These are phyloP conservation scores for Neuroterus valhalla DNA, from an alignment of 1,140 invertebrate genomes.

Conservation along the genomic window DNA sequence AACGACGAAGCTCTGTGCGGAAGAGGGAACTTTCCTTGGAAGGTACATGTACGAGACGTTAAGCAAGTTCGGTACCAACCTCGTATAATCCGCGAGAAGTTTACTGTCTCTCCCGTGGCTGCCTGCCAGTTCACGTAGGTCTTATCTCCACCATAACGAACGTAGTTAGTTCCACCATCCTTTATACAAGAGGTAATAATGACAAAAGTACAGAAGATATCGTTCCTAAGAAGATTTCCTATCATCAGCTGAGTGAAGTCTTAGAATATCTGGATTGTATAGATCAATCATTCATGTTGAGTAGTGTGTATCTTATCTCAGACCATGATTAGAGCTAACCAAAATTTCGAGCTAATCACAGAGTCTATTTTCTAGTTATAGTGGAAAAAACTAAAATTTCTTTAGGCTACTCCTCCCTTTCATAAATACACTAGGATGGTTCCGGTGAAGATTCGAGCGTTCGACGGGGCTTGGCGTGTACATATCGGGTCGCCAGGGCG, in stretches of 20 bases:
- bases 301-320: too few relatives aligned
- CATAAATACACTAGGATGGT: slow-evolving; percentile 22
- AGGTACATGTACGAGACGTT: slow-evolving; percentile 30
- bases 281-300: too few relatives aligned
- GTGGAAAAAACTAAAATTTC: neutral
- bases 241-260: neutral
- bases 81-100: slow-evolving; percentile 60
- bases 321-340: too few relatives aligned
- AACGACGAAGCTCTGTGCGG: slow-evolving; percentile 35
- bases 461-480: slow-evolving; percentile 31
- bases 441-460: slow-evolving; percentile 18
- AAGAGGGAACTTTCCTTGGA: slow-evolving; percentile 47
- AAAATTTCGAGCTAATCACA: too few relatives aligned
- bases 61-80: slow-evolving; percentile 54
- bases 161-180: slow-evolving; percentile 9
- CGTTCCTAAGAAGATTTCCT: neutral
- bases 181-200: neutral
- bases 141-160: slow-evolving; percentile 6
- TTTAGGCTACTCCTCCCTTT: slow-evolving; percentile 10
- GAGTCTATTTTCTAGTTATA: neutral
- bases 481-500: slow-evolving; percentile 34
- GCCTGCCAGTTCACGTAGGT: slow-evolving; percentile 48
- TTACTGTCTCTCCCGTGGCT: slow-evolving; percentile 59
- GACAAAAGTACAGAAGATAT: neutral
- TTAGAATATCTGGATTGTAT: neutral